Percentiles rank a stretch among this genome's conserved stretches.
These are phyloP conservation scores for Drosophila maculinotata DNA, from an alignment of 2,888 invertebrate genomes.

Conservation along the genomic window DNA sequence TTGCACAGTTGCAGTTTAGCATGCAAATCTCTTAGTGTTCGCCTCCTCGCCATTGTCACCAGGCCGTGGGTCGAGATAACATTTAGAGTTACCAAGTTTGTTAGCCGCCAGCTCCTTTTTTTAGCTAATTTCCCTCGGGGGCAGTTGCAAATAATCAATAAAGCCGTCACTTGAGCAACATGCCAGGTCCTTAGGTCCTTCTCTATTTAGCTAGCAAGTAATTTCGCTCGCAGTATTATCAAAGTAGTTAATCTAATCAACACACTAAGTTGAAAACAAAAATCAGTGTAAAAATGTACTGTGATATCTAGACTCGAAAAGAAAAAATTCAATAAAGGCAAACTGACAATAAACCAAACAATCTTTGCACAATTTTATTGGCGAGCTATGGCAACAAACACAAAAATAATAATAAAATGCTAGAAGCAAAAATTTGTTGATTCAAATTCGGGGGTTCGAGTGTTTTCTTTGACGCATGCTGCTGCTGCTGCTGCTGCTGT, in stretches of 20 bases:
- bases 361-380: conserved; percentile 67
- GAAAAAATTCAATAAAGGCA: conserved; percentile 44
- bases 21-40: conserved; percentile 27
- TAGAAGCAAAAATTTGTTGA: conserved; percentile 42
- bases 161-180: conserved; percentile 66
- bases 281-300: conserved; percentile 42
- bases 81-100: neutral
- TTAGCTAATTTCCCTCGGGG: conserved; percentile 23
- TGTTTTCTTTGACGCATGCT: conserved; percentile 73
- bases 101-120: conserved; percentile 3
- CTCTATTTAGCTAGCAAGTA: conserved; percentile 10
- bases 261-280: conserved; percentile 22
- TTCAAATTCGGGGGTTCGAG: conserved; percentile 73
- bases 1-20: conserved; percentile 38
- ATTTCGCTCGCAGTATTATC: conserved; percentile 14
- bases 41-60: conserved; percentile 18
- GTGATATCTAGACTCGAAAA: conserved; percentile 51
- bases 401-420: conserved; percentile 63
- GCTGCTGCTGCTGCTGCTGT: conserved; percentile 30
- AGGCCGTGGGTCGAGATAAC: conserved; percentile 7
- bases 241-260: conserved; percentile 17
- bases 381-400: conserved; percentile 40
- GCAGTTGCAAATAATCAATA: conserved; percentile 67
- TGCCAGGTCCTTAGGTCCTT: conserved; percentile 26
- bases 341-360: conserved; percentile 30